phyloP scores from a whole-genome alignment of 2,113 vertebrate species.

The Excalfactoria chinensis region DNA sequence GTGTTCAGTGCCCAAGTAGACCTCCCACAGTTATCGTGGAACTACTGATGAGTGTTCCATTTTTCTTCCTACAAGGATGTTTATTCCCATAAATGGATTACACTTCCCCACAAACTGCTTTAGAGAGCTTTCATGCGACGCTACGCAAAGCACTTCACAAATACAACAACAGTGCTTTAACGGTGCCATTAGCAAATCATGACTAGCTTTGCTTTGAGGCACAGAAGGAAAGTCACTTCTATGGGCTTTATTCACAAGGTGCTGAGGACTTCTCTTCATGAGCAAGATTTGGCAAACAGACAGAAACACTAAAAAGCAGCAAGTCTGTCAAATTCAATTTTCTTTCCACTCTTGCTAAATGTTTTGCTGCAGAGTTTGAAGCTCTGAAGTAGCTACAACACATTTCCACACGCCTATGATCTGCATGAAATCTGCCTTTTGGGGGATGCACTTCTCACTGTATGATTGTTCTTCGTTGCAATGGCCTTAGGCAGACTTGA shows the following conservation, averaged over 20 bases:
- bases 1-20: neutral
- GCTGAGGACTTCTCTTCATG: neutral
- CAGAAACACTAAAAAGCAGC: neutral
- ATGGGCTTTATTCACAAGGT: neutral
- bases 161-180: neutral
- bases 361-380: constrained; percentile 19
- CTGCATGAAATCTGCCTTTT: neutral
- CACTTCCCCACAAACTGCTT: neutral
- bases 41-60: neutral
- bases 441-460: neutral
- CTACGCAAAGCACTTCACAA: constrained; percentile 5
- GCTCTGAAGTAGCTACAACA: neutral
- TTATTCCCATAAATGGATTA: constrained; percentile 29
- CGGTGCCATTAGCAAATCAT: neutral
- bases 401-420: neutral
- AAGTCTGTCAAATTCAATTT: neutral
- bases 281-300: neutral
- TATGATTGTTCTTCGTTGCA: neutral
- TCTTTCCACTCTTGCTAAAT: neutral
- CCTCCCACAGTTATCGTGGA: neutral
- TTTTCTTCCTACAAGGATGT: constrained; percentile 3
- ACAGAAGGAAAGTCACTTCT: neutral
- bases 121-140: neutral
- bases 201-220: neutral
- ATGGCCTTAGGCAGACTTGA: neutral